Evolutionary conservation across 2,113 vertebrate genomes (phyloP).

Genomic region (Nicator chloris): DNA sequence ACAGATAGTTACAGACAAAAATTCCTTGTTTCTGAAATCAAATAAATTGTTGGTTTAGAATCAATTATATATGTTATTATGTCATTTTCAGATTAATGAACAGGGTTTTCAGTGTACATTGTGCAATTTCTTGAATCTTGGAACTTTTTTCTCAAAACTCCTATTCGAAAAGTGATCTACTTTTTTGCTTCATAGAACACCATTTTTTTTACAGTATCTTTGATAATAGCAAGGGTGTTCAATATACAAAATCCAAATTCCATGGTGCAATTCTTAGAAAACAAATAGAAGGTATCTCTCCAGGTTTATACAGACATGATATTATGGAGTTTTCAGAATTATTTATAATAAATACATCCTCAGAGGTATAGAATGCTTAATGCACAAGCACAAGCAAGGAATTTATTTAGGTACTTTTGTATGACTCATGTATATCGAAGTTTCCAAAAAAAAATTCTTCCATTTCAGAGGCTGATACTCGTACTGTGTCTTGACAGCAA

Average conservation of each 20-base stretch:
- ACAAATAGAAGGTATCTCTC: neutral
- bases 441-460: slow-evolving; percentile 1
- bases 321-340: neutral
- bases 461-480: neutral
- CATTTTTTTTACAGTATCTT: neutral
- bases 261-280: neutral
- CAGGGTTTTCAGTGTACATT: neutral
- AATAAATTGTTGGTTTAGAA: neutral
- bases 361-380: neutral
- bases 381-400: neutral
- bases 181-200: neutral
- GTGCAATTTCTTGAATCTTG: neutral
- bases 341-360: neutral
- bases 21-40: neutral
- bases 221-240: neutral
- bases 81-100: neutral
- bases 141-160: neutral
- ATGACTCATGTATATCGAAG: neutral
- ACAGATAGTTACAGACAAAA: neutral
- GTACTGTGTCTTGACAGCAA: neutral
- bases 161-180: neutral
- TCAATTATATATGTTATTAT: neutral
- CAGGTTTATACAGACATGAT: neutral
- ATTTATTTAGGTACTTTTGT: neutral
- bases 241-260: neutral